Base-by-base conservation (phyloP, 2,888 invertebrate genomes). In the Miltochrista miniata region DNA sequence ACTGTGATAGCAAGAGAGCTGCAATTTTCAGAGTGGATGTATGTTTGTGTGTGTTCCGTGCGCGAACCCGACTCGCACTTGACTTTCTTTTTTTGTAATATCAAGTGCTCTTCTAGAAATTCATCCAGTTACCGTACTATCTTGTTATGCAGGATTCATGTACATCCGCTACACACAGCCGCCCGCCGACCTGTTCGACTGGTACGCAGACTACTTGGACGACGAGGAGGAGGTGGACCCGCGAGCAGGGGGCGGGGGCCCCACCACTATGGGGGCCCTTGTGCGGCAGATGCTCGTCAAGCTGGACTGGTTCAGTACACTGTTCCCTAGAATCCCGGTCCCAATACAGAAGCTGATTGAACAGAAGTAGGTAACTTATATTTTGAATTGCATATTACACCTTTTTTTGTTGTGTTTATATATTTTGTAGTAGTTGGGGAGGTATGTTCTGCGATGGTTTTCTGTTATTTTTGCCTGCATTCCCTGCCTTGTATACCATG, bases 321-420 rank as follows among this genome's bases (percentile, higher is more conserved):
- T 99, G 13, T 99, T 99, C 82, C 99, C 99, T 0, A 93, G 99
- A 64, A 99, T 99, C 83, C 99, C 99, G 0, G 99, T 99, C 54
- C 99, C 99, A 18, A 98, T 99, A 72, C 96, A 97, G 89, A 98
- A 98, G 83, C 96, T 96, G 82, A 95, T 98, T 62, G 98, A 98
- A 75, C 95, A 94, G 70, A 95, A 94, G 87, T 92, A 78, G 68
- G 81, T 81, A 74, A 69, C 64, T 56, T 68, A 61, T 59, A 35
- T 37, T 45, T 37, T 30, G 4, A 11, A 45, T 24, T 24, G 18
- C 18, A 24, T n/a, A n/a, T 24, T 24, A 5, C 18, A 24, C 29
- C 29, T n/a, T 37, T 9, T 29, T 7, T 2, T 24, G 12, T 0
- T 10, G 1, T 24, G 24, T 36, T 14, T n/a, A 24, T 12, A 4